phyloP scores from a whole-genome alignment of 2,888 invertebrate species.

The Resseliella maxima region DNA sequence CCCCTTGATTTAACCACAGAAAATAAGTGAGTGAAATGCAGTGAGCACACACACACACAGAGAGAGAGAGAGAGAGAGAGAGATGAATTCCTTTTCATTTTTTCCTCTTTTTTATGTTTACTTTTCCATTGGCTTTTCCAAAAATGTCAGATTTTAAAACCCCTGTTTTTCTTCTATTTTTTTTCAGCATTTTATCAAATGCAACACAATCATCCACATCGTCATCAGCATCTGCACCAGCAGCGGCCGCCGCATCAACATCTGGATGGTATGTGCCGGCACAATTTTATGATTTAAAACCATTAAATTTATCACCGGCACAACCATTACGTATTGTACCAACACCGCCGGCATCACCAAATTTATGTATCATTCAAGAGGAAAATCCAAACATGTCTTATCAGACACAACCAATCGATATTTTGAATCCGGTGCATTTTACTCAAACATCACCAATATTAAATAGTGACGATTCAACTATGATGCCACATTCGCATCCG shows the following conservation, averaged over 20 bases:
- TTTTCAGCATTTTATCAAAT: slow-evolving; percentile 60
- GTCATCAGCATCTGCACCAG: slow-evolving; percentile 53
- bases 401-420: slow-evolving; percentile 63
- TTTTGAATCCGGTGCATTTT: not conserved
- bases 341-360: slow-evolving; percentile 67
- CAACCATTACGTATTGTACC: slow-evolving; percentile 67
- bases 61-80: slow-evolving; percentile 58
- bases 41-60: not conserved
- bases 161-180: not conserved
- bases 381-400: slow-evolving; percentile 72
- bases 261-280: slow-evolving; percentile 64
- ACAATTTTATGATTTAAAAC: slow-evolving; percentile 66
- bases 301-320: slow-evolving; percentile 66
- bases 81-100: not conserved
- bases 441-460: not conserved
- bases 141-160: no score
- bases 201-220: not conserved
- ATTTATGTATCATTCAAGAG: slow-evolving; percentile 82
- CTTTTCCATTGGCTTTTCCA: no score
- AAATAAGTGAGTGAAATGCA: slow-evolving; percentile 58
- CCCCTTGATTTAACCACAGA: slow-evolving; percentile 67
- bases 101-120: not conserved
- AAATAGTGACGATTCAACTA: slow-evolving; percentile 59
- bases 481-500: slow-evolving; percentile 71
- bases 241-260: not conserved